Evolutionary conservation across 2,797 vertebrate species (phyloP).

Genomic region (Melanotaenia parkinsoni): DNA sequence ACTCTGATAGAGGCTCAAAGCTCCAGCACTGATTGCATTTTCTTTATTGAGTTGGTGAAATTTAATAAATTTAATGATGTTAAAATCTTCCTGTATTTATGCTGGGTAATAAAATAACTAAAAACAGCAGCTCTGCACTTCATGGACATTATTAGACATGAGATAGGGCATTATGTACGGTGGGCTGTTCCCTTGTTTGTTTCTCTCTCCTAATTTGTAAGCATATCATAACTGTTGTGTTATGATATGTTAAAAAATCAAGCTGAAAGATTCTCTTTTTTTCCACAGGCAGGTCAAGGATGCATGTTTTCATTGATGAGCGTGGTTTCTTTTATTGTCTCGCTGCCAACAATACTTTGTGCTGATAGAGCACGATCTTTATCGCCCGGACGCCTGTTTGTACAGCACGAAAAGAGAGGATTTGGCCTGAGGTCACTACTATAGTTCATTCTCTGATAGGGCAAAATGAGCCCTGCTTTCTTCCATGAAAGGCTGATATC

Average conservation of each 20-base stretch:
- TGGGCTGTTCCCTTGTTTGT: constrained; percentile 43
- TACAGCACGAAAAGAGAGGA: constrained; percentile 80
- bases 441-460: constrained; percentile 75
- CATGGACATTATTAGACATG: constrained; percentile 67
- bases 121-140: constrained; percentile 55
- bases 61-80: constrained; percentile 32
- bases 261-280: constrained; percentile 51
- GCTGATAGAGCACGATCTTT: constrained; percentile 83
- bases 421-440: constrained; percentile 81
- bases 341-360: constrained; percentile 80
- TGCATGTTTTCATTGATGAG: constrained; percentile 81
- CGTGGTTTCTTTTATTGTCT: constrained; percentile 80
- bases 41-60: constrained; percentile 27
- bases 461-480: constrained; percentile 68
- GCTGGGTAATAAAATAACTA: constrained; percentile 51
- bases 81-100: constrained; percentile 36
- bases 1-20: constrained; percentile 10
- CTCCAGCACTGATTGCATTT: constrained; percentile 4
- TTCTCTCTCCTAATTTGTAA: constrained; percentile 55
- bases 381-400: constrained; percentile 79
- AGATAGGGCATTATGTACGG: constrained; percentile 61
- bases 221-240: constrained; percentile 34
- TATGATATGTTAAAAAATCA: constrained; percentile 50
- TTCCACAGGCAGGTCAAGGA: constrained; percentile 72
- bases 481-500: constrained; percentile 60